phyloP scores from a whole-genome alignment of 2,113 vertebrate genomes.

The Kobus ellipsiprymnus region DNA sequence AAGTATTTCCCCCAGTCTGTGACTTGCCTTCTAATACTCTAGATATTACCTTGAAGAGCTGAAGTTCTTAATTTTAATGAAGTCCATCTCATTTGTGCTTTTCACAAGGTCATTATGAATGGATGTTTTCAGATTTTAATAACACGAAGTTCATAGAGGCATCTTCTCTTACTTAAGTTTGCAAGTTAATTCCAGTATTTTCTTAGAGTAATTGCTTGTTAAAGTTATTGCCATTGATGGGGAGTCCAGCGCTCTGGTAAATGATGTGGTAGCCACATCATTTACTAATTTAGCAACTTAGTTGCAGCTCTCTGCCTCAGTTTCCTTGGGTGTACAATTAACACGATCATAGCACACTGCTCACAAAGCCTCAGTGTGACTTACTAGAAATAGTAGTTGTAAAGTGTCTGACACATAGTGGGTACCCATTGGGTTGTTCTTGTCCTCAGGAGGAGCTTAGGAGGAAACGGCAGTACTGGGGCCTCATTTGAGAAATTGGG shows the following conservation, averaged over 20 bases:
- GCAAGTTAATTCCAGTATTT: not conserved
- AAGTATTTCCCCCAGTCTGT: not conserved
- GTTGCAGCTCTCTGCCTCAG: not conserved
- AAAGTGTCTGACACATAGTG: not conserved
- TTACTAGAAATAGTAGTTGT: not conserved
- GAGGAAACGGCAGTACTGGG: not conserved
- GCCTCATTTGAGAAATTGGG: not conserved
- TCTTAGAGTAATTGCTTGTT: not conserved
- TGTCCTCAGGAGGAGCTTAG: not conserved
- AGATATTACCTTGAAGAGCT: not conserved
- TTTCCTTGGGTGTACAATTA: not conserved
- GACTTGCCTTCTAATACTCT: not conserved
- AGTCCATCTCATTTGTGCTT: not conserved
- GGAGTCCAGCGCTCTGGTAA: not conserved
- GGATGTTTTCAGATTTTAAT: not conserved
- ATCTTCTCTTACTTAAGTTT: not conserved
- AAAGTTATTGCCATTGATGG: not conserved
- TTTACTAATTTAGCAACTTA: not conserved
- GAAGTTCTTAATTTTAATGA: not conserved
- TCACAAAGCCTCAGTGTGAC: not conserved
- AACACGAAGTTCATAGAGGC: not conserved
- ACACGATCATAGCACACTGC: rapidly evolving
- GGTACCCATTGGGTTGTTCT: not conserved
- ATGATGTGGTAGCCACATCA: not conserved
- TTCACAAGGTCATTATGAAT: not conserved